Evolutionary conservation across 1,140 invertebrate genomes (phyloP).

Genomic region (Drosophila willistoni): DNA sequence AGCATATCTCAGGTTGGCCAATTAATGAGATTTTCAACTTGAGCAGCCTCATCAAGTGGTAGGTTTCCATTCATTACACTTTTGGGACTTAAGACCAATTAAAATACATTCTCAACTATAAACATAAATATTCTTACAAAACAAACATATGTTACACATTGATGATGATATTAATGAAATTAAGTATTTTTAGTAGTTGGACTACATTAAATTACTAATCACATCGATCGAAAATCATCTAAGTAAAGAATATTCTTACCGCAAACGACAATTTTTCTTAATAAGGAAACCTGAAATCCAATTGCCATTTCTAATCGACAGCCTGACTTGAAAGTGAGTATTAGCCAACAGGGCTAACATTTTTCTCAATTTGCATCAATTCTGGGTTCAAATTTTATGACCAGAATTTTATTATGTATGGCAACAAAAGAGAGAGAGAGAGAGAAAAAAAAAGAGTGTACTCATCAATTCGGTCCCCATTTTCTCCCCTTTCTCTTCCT

Average conservation of each 20-base stretch:
- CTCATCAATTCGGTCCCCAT: constrained; percentile 5
- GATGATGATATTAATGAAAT: too few relatives aligned
- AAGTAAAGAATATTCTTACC: too few relatives aligned
- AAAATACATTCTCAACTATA: background rate
- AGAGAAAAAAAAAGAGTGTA: background rate
- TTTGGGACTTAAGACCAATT: constrained; percentile 1
- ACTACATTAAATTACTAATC: too few relatives aligned
- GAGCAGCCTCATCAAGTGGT: constrained; percentile 2
- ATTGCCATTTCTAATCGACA: background rate
- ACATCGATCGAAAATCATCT: too few relatives aligned
- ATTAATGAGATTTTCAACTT: constrained; percentile 49
- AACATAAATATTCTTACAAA: background rate
- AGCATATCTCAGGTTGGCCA: constrained; percentile 27
- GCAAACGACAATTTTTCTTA: too few relatives aligned
- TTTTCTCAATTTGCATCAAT: constrained; percentile 1
- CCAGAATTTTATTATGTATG: background rate
- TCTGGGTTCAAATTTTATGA: constrained; percentile 2
- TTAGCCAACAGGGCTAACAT: too few relatives aligned
- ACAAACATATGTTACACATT: too few relatives aligned
- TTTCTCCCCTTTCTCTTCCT: background rate
- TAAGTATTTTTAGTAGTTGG: too few relatives aligned
- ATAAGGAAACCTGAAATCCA: background rate
- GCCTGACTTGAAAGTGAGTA: background rate
- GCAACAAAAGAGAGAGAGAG: background rate
- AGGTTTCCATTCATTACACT: background rate